Evolutionary conservation across 1,140 invertebrate species (phyloP).

Genomic region (Homalodisca vitripennis): DNA sequence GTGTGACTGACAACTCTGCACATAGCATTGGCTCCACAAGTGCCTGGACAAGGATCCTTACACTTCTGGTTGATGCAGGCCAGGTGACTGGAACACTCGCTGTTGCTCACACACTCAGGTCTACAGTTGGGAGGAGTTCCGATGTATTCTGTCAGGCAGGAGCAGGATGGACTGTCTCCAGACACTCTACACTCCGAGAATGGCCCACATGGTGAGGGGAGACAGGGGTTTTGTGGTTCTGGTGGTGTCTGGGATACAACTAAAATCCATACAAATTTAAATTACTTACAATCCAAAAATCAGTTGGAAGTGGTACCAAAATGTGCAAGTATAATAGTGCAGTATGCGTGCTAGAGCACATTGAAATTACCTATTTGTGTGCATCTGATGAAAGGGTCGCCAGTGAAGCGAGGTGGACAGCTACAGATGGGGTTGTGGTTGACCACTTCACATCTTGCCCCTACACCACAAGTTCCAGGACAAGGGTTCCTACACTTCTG

Average conservation of each 20-base stretch:
- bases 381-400: slow-evolving; percentile 71
- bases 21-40: slow-evolving; percentile 62
- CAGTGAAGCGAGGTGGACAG: slow-evolving; percentile 64
- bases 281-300: too few relatives aligned
- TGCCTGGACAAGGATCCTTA: slow-evolving; percentile 62
- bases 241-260: slow-evolving; percentile 30
- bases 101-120: slow-evolving; percentile 63
- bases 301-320: too few relatives aligned
- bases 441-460: slow-evolving; percentile 66
- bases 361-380: slow-evolving; percentile 50
- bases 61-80: slow-evolving; percentile 68
- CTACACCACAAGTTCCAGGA: slow-evolving; percentile 64
- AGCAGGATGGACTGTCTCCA: slow-evolving; percentile 60
- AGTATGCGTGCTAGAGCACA: too few relatives aligned
- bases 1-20: slow-evolving; percentile 66
- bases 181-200: slow-evolving; percentile 62
- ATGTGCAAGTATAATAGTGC: too few relatives aligned
- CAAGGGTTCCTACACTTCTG: slow-evolving; percentile 66
- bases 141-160: slow-evolving; percentile 59
- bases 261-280: background rate
- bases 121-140: slow-evolving; percentile 63
- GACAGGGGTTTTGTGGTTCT: slow-evolving; percentile 54
- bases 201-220: slow-evolving; percentile 67
- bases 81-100: slow-evolving; percentile 58
- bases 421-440: slow-evolving; percentile 75